phyloP scores from a whole-genome alignment of 2,797 vertebrate genomes.

The Trematomus bernacchii region DNA sequence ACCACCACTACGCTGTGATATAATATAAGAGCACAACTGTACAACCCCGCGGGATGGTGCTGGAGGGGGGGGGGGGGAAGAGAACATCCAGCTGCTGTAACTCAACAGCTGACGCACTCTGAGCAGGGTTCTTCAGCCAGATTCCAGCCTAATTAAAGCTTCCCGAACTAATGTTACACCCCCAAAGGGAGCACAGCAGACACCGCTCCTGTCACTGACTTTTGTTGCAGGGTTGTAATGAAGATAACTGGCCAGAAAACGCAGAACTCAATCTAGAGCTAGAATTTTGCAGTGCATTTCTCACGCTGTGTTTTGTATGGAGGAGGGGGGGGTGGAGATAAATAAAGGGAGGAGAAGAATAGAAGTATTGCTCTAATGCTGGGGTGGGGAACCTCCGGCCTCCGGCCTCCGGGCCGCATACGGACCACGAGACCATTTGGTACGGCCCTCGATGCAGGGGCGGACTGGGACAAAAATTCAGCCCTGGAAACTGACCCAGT shows the following conservation, averaged over 20 bases:
- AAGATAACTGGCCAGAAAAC: conserved; percentile 28
- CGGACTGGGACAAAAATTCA: no score
- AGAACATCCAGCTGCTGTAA: conserved; percentile 20
- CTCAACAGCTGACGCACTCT: conserved; percentile 26
- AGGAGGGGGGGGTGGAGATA: conserved; percentile 9
- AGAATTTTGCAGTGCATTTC: neutral
- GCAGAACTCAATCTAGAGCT: conserved; percentile 20
- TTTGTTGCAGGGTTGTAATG: conserved; percentile 31
- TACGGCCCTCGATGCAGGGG: no score
- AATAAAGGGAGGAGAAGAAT: conserved; percentile 2
- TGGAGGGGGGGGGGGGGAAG: neutral
- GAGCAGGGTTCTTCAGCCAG: neutral
- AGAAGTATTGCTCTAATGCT: no score
- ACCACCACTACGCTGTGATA: conserved; percentile 63
- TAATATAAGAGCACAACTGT: conserved; percentile 57
- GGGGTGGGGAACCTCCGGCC: no score
- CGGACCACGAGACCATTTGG: no score
- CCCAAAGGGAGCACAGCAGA: conserved; percentile 14
- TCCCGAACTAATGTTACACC: conserved; percentile 25
- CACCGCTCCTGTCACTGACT: neutral
- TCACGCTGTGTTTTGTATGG: neutral
- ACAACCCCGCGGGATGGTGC: conserved; percentile 32
- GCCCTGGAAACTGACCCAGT: no score
- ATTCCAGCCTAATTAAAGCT: conserved; percentile 35
- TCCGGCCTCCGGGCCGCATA: no score